Conservation (phyloP, 2,797 vertebrate species). For the Danio kyathit region DNA sequence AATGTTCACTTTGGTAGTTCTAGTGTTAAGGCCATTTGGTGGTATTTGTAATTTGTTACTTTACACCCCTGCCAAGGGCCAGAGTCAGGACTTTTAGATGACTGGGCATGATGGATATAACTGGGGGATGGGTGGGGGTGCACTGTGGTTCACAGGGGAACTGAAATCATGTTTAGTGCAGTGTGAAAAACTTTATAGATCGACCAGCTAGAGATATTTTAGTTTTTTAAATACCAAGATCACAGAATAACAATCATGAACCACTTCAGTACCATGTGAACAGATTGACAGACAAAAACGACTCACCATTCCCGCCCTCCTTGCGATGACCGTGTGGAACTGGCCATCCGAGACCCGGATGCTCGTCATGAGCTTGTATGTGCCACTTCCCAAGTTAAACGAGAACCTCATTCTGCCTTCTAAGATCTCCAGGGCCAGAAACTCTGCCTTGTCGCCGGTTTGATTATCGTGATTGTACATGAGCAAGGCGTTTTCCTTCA, state of each 20-base stretch:
- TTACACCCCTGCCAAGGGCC: too few species aligned
- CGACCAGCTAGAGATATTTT: too few species aligned
- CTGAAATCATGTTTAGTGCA: too few species aligned
- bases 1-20: too few species aligned
- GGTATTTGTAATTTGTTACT: too few species aligned
- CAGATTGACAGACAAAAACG: not conserved
- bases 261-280: conserved; percentile 14
- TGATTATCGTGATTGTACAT: conserved; percentile 99
- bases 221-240: too few species aligned
- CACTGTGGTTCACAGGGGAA: too few species aligned
- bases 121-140: too few species aligned
- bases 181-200: too few species aligned
- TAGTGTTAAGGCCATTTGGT: too few species aligned
- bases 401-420: conserved; percentile 91
- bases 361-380: conserved; percentile 90
- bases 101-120: too few species aligned
- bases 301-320: conserved; percentile 96
- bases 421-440: conserved; percentile 91
- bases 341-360: conserved; percentile 94
- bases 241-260: not conserved
- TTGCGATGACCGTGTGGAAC: conserved; percentile 96
- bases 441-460: conserved; percentile 93
- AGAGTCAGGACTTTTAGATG: too few species aligned
- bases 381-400: conserved; percentile 94
- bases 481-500: conserved; percentile 88